Evolutionary conservation across 2,888 invertebrate species (phyloP).

Genomic region (Plutella xylostella): DNA sequence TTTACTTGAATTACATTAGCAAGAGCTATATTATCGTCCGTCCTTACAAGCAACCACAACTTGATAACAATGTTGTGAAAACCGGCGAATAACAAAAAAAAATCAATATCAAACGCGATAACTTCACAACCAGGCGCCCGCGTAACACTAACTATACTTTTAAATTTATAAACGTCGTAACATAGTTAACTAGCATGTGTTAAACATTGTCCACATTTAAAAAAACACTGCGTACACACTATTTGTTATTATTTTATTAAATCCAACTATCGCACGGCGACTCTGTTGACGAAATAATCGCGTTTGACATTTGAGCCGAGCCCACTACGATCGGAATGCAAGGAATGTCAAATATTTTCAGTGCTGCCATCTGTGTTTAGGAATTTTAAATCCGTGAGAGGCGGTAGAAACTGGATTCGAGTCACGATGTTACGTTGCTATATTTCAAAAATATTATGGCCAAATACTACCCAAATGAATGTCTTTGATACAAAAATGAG

Average conservation of each 20-base stretch:
- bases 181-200: neutral
- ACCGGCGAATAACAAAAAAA: conserved; percentile 58
- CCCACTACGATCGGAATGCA: conserved; percentile 74
- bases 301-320: conserved; percentile 81
- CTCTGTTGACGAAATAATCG: conserved; percentile 71
- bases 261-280: conserved; percentile 66
- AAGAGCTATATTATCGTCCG: too few relatives aligned
- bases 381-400: conserved; percentile 47
- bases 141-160: conserved; percentile 26
- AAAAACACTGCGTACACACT: conserved; percentile 45
- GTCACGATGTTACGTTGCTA: neutral
- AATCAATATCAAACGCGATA: conserved; percentile 60
- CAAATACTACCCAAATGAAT: neutral
- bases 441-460: neutral
- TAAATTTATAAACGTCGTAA: neutral
- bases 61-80: conserved; percentile 49
- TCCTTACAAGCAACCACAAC: too few relatives aligned
- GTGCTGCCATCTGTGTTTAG: conserved; percentile 71
- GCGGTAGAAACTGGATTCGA: conserved; percentile 44
- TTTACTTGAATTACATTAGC: too few relatives aligned
- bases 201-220: conserved; percentile 41
- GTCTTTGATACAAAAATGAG: too few relatives aligned
- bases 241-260: conserved; percentile 61
- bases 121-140: conserved; percentile 33
- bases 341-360: conserved; percentile 77